Evolutionary conservation across 2,797 vertebrate genomes (phyloP).

Genomic region (Pempheris klunzingeri): DNA sequence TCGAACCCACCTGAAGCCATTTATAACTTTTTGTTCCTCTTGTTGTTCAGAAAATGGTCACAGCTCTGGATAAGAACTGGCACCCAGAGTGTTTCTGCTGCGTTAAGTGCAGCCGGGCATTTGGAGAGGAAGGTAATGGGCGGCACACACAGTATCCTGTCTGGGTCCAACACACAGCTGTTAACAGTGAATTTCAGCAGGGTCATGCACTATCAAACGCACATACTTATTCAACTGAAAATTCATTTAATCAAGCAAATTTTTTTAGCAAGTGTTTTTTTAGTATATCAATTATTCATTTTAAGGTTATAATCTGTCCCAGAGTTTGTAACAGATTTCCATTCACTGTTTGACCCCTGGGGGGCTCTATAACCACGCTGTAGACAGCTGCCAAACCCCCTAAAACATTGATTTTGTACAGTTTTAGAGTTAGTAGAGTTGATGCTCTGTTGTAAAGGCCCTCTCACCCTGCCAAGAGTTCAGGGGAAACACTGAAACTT

Average conservation of each 20-base stretch:
- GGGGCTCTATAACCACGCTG: not conserved
- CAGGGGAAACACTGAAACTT: conserved; percentile 12
- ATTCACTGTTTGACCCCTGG: not conserved
- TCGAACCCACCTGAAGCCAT: not conserved
- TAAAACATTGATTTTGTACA: not conserved
- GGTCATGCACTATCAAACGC: not conserved
- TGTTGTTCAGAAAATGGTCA: conserved; percentile 93
- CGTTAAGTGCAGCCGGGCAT: conserved; percentile 90
- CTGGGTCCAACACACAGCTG: conserved; percentile 13
- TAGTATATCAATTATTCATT: not conserved
- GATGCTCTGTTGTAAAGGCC: not conserved
- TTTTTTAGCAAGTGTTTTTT: too few relatives aligned
- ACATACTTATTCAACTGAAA: not conserved
- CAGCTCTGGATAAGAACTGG: conserved; percentile 94
- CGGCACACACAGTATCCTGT: conserved; percentile 53
- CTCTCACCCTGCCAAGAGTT: not conserved
- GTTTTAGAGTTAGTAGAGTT: not conserved
- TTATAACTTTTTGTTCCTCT: not conserved
- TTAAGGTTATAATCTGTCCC: not conserved
- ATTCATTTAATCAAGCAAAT: not conserved
- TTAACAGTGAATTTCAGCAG: conserved; percentile 8
- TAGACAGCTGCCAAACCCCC: not conserved
- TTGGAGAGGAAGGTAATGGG: conserved; percentile 92
- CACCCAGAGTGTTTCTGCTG: conserved; percentile 96
- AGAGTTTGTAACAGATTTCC: not conserved